Evolutionary conservation across 2,888 invertebrate genomes (phyloP).

Genomic region (Litoditis marina): DNA sequence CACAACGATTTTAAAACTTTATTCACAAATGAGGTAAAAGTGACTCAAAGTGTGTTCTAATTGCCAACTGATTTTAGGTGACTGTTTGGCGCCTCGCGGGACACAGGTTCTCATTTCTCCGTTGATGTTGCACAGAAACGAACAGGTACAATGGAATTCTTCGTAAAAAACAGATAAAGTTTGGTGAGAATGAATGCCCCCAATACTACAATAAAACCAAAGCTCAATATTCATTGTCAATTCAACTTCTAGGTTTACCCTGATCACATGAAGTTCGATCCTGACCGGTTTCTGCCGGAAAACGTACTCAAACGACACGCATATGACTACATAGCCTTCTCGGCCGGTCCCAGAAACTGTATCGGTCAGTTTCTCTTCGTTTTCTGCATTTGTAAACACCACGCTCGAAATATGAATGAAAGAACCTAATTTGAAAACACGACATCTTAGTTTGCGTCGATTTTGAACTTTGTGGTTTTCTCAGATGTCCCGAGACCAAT

Average conservation of each 20-base stretch:
- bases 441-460: too few relatives aligned
- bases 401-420: too few relatives aligned
- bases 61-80: constrained; percentile 21
- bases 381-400: too few relatives aligned
- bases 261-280: constrained; percentile 63
- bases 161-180: too few relatives aligned
- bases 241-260: constrained; percentile 27
- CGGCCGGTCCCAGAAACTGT: constrained; percentile 56
- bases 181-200: too few relatives aligned
- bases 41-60: constrained; percentile 7
- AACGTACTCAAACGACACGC: constrained; percentile 49
- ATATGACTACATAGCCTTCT: constrained; percentile 56
- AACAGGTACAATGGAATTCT: constrained; percentile 2
- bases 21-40: too few relatives aligned
- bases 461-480: too few relatives aligned
- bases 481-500: too few relatives aligned
- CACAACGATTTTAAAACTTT: too few relatives aligned
- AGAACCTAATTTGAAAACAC: too few relatives aligned
- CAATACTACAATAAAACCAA: too few relatives aligned
- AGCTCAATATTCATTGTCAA: neutral
- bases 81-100: constrained; percentile 22
- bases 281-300: constrained; percentile 64
- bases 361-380: constrained; percentile 43
- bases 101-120: constrained; percentile 24
- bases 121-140: constrained; percentile 21